Conservation (phyloP, 2,113 vertebrate species). For the Hepsetus odoe region DNA sequence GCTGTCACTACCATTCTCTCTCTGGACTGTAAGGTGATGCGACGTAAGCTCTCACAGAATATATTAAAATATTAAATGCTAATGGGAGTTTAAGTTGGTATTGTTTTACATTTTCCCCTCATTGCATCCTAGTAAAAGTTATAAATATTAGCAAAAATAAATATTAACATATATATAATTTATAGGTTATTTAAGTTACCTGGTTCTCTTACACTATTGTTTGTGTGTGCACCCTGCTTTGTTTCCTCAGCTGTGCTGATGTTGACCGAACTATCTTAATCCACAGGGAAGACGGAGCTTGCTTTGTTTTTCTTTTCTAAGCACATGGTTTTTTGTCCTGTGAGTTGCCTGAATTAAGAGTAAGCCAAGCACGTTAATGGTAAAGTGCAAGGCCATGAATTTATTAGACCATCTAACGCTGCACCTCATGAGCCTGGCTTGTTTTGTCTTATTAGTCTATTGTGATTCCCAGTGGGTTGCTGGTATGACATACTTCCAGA, state of each 20-base stretch:
- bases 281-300: neutral
- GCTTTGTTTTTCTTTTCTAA: neutral
- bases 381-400: neutral
- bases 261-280: conserved; percentile 39
- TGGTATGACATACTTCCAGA: conserved; percentile 1
- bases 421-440: neutral
- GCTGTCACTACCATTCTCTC: neutral
- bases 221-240: conserved; percentile 41
- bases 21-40: neutral
- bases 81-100: neutral
- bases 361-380: neutral
- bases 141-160: too few relatives aligned
- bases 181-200: too few relatives aligned
- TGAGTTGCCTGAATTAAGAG: neutral
- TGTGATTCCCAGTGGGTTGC: neutral
- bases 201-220: neutral
- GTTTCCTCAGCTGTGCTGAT: conserved; percentile 58
- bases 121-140: neutral
- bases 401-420: neutral
- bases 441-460: neutral
- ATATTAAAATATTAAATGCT: neutral
- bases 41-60: neutral
- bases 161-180: too few relatives aligned
- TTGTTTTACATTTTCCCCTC: neutral
- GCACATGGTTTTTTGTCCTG: neutral